A percentile compares a stretch with the other conserved stretches of the same genome.
Conservation (phyloP, 2,888 invertebrate species). For the Thelaira solivaga region DNA sequence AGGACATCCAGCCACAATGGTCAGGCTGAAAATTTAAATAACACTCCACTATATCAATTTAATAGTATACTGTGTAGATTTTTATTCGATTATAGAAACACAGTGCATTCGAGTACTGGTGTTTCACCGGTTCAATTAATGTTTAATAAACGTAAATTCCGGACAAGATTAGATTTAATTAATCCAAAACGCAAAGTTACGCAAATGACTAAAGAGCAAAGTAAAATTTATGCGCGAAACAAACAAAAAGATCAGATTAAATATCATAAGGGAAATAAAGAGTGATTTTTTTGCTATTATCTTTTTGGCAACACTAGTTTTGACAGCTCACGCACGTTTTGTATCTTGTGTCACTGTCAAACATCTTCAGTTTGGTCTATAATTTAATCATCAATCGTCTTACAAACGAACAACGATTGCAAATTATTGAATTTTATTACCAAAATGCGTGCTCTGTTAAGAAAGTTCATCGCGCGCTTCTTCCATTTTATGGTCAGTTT, state of each 20-base stretch:
- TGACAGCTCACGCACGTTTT: no score
- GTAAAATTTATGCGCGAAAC: constrained; percentile 14
- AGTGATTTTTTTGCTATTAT: no score
- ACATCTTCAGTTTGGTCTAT: no score
- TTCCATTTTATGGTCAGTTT: no score
- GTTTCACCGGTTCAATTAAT: neutral
- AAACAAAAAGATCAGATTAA: constrained; percentile 29
- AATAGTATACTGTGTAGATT: constrained; percentile 52
- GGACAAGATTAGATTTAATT: constrained; percentile 31
- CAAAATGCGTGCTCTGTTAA: no score
- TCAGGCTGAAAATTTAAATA: constrained; percentile 49
- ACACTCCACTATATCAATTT: constrained; percentile 37
- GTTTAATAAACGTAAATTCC: constrained; percentile 1
- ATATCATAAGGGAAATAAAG: constrained; percentile 18
- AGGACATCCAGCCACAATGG: constrained; percentile 56
- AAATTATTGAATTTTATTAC: no score
- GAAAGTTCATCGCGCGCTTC: no score
- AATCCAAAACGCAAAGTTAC: constrained; percentile 15
- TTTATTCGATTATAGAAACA: neutral
- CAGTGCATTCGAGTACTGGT: neutral
- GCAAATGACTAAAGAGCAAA: neutral
- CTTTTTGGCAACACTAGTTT: no score
- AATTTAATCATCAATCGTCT: no score
- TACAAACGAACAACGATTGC: no score
- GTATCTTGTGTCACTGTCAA: no score